These are phyloP conservation scores for Rhingia rostrata DNA, from an alignment of 2,888 invertebrate genomes.

Conservation along the genomic window DNA sequence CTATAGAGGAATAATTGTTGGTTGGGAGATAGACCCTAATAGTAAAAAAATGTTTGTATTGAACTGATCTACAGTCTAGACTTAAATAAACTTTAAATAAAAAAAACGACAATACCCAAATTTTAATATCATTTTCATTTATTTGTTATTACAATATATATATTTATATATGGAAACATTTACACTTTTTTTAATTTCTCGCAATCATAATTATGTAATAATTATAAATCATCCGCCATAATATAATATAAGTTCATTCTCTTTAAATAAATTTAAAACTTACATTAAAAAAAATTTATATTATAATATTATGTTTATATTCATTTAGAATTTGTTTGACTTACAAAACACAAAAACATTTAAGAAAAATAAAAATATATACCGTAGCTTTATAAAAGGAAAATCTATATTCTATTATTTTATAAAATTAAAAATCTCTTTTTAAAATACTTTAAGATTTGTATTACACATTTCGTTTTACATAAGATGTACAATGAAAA, in stretches of 20 bases:
- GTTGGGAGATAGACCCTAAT: too few species aligned
- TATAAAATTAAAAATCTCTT: constrained; percentile 28
- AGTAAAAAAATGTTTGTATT: too few species aligned
- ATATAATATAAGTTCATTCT: constrained; percentile 37
- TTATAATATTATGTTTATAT: too few species aligned
- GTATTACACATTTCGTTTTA: constrained; percentile 20
- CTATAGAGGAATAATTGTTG: too few species aligned
- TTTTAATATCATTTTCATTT: constrained; percentile 58
- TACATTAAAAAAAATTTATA: constrained; percentile 29
- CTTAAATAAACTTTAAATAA: too few species aligned
- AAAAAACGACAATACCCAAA: neutral
- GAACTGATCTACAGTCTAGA: too few species aligned
- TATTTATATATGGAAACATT: constrained; percentile 68
- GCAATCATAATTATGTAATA: constrained; percentile 41
- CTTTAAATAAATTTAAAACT: constrained; percentile 31
- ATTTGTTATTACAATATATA: constrained; percentile 70
- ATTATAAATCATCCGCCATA: constrained; percentile 60
- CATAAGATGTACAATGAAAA: constrained; percentile 6
- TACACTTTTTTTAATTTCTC: constrained; percentile 57
- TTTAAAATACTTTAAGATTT: constrained; percentile 32
- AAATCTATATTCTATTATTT: constrained; percentile 5
- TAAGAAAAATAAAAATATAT: constrained; percentile 51
- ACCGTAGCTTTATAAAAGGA: constrained; percentile 21
- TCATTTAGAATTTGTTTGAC: constrained; percentile 41
- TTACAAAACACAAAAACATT: constrained; percentile 20